These are phyloP conservation scores for Poecilia latipinna DNA, from an alignment of 2,113 vertebrate genomes.

Conservation along the genomic window DNA sequence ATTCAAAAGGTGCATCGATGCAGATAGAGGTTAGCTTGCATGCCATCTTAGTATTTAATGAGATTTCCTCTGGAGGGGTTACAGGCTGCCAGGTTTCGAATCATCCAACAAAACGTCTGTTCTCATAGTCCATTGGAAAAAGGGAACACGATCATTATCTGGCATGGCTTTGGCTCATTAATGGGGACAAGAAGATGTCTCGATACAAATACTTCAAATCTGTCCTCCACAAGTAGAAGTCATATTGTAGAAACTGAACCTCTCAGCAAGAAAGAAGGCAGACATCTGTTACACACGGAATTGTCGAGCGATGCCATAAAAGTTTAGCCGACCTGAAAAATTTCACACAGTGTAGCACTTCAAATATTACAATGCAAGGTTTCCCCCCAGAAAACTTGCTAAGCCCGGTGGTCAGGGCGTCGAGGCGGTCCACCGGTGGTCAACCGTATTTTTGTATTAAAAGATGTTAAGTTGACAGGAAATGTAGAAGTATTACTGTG, in stretches of 20 bases:
- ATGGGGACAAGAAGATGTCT: constrained; percentile 52
- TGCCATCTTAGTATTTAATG: constrained; percentile 70
- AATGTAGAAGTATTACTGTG: too few species aligned
- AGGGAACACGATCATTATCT: constrained; percentile 71
- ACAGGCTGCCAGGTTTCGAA: constrained; percentile 69
- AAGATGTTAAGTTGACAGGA: too few species aligned
- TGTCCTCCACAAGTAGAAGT: constrained; percentile 1
- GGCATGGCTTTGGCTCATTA: constrained; percentile 61
- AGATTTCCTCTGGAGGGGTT: constrained; percentile 70
- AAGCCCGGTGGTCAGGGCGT: too few species aligned
- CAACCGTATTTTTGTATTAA: too few species aligned
- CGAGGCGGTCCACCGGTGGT: too few species aligned
- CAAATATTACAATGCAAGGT: constrained; percentile 13
- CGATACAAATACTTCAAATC: constrained; percentile 45
- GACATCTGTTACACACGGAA: constrained; percentile 10
- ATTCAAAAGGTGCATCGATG: constrained; percentile 59
- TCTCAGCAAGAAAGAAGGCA: constrained; percentile 4
- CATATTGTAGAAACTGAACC: constrained; percentile 7
- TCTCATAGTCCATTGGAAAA: constrained; percentile 54
- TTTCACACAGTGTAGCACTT: not conserved
- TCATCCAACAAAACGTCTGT: constrained; percentile 54
- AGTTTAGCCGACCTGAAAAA: not conserved
- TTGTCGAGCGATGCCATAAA: constrained; percentile 12
- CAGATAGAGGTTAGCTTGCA: constrained; percentile 58
- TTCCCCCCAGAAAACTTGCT: too few species aligned